Evolutionary conservation across 2,888 invertebrate species (phyloP).

Genomic region (Perdita meconis): DNA sequence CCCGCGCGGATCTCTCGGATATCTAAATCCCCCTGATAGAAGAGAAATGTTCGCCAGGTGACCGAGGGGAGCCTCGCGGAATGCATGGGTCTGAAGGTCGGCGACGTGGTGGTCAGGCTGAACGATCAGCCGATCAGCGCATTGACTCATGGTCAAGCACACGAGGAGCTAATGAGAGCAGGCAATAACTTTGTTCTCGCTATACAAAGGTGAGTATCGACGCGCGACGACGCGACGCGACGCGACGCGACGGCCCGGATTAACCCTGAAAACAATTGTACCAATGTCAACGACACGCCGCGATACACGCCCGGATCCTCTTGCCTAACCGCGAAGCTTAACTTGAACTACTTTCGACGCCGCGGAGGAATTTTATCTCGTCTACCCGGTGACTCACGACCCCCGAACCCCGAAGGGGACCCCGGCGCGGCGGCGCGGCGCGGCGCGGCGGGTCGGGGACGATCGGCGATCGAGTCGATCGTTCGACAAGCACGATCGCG

Average conservation of each 20-base stretch:
- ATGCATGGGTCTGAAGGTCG: conserved; percentile 91
- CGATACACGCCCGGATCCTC: conserved; percentile 14
- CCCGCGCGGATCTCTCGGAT: no score
- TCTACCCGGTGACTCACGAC: neutral
- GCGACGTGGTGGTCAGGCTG: conserved; percentile 93
- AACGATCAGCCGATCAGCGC: conserved; percentile 89
- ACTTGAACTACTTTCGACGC: conserved; percentile 52
- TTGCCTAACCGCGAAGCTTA: conserved; percentile 40
- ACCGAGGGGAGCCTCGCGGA: conserved; percentile 92
- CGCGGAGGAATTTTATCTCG: conserved; percentile 25
- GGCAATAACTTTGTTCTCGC: conserved; percentile 90
- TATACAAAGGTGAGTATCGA: conserved; percentile 87
- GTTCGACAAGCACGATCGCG: no score
- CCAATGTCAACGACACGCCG: conserved; percentile 51
- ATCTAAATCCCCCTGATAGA: neutral
- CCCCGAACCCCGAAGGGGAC: no score
- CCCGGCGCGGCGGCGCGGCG: no score
- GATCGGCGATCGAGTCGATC: no score
- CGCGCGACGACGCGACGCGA: no score
- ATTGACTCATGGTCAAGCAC: conserved; percentile 91
- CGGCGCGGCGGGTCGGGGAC: no score
- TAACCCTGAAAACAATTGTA: conserved; percentile 30
- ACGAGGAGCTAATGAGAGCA: conserved; percentile 89
- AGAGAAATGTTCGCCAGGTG: conserved; percentile 87
- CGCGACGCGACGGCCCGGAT: no score